phyloP scores from a whole-genome alignment of 1,140 invertebrate genomes.

The Camponotus vicinus region DNA sequence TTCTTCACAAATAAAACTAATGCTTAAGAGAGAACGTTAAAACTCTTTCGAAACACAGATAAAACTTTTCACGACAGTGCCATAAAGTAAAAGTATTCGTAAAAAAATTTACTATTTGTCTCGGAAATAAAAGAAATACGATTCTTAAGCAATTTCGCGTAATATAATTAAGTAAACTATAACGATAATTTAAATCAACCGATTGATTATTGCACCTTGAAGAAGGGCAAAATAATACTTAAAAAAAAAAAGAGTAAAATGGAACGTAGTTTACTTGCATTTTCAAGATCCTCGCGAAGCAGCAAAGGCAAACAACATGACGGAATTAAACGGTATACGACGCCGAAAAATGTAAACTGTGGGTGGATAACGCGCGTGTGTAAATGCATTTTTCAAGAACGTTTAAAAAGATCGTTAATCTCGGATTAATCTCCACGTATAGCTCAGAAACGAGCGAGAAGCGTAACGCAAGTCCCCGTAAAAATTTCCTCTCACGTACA shows the following conservation, averaged over 20 bases:
- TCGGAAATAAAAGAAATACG: neutral
- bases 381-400: neutral
- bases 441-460: neutral
- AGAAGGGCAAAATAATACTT: neutral
- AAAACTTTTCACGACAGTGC: neutral
- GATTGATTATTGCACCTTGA: neutral
- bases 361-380: neutral
- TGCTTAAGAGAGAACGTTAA: neutral
- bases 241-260: neutral
- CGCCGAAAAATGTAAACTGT: neutral
- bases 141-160: neutral
- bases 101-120: neutral
- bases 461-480: neutral
- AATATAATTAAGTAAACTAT: neutral
- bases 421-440: neutral
- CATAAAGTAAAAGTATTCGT: neutral
- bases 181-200: neutral
- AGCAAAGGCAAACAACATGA: neutral
- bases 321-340: conserved; percentile 14
- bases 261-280: conserved; percentile 13
- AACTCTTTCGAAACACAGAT: neutral
- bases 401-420: neutral
- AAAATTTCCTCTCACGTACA: conserved; percentile 12
- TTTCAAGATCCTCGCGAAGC: neutral
- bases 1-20: neutral